phyloP scores from a whole-genome alignment of 2,888 invertebrate species.

The Acanthosepion esculentum region DNA sequence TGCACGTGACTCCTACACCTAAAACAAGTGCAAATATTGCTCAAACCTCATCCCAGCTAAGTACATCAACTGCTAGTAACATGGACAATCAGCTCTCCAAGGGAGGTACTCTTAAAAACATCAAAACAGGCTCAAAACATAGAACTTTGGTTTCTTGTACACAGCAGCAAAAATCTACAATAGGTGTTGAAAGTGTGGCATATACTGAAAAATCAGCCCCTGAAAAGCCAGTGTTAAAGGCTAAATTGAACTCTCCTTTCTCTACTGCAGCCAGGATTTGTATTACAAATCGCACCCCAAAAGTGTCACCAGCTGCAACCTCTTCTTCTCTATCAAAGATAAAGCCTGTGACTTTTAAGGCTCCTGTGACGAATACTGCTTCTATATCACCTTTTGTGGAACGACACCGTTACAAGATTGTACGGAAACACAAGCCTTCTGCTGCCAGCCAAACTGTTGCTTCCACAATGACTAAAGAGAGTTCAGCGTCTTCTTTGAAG shows the following conservation, averaged over 20 bases:
- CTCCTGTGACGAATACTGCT: background rate
- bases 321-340: no score
- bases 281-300: background rate
- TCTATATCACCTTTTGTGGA: background rate
- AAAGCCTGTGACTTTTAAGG: no score
- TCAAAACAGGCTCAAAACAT: background rate
- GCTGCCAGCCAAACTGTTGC: background rate
- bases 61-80: background rate
- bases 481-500: background rate
- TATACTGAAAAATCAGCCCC: background rate
- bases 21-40: background rate
- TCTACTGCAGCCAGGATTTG: background rate
- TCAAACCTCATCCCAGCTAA: background rate
- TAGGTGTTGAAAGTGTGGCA: background rate
- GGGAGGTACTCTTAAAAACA: background rate
- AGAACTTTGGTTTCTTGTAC: background rate
- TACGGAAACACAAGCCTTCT: background rate
- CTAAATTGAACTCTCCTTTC: no score
- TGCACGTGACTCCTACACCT: background rate
- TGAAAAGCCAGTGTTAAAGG: background rate
- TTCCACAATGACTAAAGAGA: background rate
- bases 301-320: background rate
- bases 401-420: background rate
- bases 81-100: background rate
- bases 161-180: background rate